phyloP scores from a whole-genome alignment of 1,140 invertebrate species.

The Drosophila repletoides region DNA sequence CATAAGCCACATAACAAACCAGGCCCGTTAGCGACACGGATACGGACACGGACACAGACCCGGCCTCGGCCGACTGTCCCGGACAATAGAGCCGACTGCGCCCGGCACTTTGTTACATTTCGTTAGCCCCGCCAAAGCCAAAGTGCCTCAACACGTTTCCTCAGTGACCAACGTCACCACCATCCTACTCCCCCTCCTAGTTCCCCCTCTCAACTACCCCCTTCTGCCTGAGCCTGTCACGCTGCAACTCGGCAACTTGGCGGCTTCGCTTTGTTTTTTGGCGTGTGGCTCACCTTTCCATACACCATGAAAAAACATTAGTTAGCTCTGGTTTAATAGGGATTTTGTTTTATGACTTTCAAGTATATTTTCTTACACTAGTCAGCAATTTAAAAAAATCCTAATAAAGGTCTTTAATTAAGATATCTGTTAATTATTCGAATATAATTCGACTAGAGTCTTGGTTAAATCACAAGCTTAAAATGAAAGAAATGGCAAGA shows the following conservation, averaged over 20 bases:
- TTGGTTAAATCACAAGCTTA: no score
- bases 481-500: no score
- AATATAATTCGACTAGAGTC: no score
- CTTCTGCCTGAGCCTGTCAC: slow-evolving; percentile 1
- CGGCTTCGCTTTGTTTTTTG: slow-evolving; percentile 54
- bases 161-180: no score
- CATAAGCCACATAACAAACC: slow-evolving; percentile 76
- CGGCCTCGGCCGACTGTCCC: background rate
- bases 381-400: no score
- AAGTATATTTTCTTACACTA: no score
- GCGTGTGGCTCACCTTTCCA: slow-evolving; percentile 64
- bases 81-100: slow-evolving; percentile 28
- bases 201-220: background rate
- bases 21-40: slow-evolving; percentile 46
- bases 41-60: slow-evolving; percentile 9
- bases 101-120: slow-evolving; percentile 72
- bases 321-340: no score
- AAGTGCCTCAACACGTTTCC: slow-evolving; percentile 76
- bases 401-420: no score
- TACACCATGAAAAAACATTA: no score
- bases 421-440: no score
- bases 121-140: slow-evolving; percentile 73
- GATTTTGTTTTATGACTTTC: no score
- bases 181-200: background rate
- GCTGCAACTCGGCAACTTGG: slow-evolving; percentile 47